phyloP scores from a whole-genome alignment of 1,140 invertebrate species.

The Elymnias hypermnestra region DNA sequence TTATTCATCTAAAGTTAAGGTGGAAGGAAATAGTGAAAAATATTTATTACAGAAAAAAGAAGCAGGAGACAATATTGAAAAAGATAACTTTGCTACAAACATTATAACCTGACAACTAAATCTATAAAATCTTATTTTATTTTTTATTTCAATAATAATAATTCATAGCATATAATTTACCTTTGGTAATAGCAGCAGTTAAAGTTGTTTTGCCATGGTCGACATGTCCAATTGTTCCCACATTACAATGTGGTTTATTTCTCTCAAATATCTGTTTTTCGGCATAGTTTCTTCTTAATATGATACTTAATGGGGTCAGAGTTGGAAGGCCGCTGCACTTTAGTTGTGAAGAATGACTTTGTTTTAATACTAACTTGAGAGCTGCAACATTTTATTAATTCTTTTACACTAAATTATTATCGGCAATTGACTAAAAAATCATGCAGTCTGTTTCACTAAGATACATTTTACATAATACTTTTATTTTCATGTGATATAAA shows the following conservation, averaged over 20 bases:
- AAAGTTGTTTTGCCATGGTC: conserved; percentile 99
- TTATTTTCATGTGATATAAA: background rate
- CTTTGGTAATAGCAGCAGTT: conserved; percentile 97
- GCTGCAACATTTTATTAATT: conserved; percentile 41
- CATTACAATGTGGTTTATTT: conserved; percentile 97
- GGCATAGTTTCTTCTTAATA: conserved; percentile 75
- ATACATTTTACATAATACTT: background rate
- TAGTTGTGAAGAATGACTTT: conserved; percentile 43
- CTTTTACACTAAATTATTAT: no score
- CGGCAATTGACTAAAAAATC: no score
- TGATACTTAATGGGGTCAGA: conserved; percentile 53
- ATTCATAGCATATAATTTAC: no score
- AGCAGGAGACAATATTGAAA: no score
- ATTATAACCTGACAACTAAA: no score
- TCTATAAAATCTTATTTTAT: no score
- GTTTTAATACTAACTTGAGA: conserved; percentile 57
- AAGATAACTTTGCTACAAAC: no score
- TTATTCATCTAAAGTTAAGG: no score
- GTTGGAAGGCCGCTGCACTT: conserved; percentile 32
- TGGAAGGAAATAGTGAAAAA: no score
- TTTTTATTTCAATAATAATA: no score
- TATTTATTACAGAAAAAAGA: no score
- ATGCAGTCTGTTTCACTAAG: no score
- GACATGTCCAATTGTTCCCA: conserved; percentile 99
- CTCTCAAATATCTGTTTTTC: conserved; percentile 86